These are phyloP conservation scores for Bettongia penicillata DNA, from an alignment of 2,113 vertebrate species.

Conservation along the genomic window DNA sequence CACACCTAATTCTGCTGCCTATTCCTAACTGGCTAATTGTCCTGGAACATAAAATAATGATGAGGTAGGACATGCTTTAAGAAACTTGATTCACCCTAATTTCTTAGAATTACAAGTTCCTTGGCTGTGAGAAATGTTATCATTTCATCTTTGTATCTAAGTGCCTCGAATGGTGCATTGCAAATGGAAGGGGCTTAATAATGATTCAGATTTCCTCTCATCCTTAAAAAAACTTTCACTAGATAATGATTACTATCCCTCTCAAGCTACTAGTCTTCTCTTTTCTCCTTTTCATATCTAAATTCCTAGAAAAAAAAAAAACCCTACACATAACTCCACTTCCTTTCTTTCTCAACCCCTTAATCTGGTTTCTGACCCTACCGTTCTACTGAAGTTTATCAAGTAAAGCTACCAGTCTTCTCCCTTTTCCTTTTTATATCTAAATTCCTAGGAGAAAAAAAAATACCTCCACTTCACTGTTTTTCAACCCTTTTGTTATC, in stretches of 20 bases:
- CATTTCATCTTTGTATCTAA: background rate
- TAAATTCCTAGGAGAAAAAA: background rate
- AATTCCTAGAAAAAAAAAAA: too few species aligned
- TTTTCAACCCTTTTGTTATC: background rate
- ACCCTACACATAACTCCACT: background rate
- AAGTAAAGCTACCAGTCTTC: background rate
- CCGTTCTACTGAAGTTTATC: background rate
- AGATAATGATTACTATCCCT: background rate
- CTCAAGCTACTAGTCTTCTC: background rate
- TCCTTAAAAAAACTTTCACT: background rate
- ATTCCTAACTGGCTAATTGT: constrained; percentile 36
- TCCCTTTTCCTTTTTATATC: background rate
- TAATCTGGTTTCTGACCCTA: background rate
- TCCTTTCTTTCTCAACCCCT: background rate
- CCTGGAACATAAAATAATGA: constrained; percentile 17
- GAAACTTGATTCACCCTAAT: constrained; percentile 21
- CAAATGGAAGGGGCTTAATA: background rate
- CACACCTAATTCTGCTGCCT: constrained; percentile 10
- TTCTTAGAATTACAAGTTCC: background rate
- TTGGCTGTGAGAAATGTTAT: background rate
- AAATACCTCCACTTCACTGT: background rate
- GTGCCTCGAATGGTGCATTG: background rate
- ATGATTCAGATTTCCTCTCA: background rate
- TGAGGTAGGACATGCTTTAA: background rate
- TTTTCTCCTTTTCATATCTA: background rate